A percentile compares a stretch with the other conserved stretches of the same genome.
phyloP scores from a whole-genome alignment of 2,113 vertebrate genomes.

The Otis tarda region DNA sequence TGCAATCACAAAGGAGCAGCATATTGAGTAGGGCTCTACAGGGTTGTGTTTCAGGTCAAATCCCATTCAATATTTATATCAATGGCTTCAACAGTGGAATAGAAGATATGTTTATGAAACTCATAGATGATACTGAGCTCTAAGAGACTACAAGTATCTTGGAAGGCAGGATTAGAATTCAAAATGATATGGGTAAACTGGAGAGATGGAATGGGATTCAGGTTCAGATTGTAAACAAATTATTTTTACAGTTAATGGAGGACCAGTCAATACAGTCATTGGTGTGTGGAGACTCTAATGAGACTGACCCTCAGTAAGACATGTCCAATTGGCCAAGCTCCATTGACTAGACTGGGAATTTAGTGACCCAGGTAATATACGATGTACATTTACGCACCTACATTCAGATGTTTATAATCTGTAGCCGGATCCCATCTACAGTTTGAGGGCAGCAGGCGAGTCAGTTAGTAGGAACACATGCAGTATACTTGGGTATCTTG shows the following conservation, averaged over 20 bases:
- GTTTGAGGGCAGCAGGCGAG: neutral
- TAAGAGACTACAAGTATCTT: neutral
- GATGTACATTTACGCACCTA: neutral
- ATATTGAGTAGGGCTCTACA: neutral
- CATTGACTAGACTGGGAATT: neutral
- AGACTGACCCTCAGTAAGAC: neutral
- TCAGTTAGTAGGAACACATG: neutral
- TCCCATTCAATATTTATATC: neutral
- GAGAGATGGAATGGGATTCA: neutral
- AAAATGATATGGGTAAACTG: neutral
- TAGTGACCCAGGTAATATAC: neutral
- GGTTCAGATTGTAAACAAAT: neutral
- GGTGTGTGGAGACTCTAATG: neutral
- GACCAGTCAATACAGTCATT: neutral
- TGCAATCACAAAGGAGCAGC: neutral
- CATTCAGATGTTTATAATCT: neutral
- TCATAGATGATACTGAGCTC: neutral
- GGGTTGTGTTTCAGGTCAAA: neutral
- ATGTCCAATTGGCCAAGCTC: slow-evolving; percentile 1
- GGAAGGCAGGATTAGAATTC: neutral
- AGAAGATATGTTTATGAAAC: neutral
- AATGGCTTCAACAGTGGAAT: neutral
- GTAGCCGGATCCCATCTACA: neutral
- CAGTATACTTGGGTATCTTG: neutral
- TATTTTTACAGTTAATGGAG: slow-evolving; percentile 17